Evolutionary conservation across 1,140 invertebrate species (phyloP).

Genomic region (Varroa destructor): DNA sequence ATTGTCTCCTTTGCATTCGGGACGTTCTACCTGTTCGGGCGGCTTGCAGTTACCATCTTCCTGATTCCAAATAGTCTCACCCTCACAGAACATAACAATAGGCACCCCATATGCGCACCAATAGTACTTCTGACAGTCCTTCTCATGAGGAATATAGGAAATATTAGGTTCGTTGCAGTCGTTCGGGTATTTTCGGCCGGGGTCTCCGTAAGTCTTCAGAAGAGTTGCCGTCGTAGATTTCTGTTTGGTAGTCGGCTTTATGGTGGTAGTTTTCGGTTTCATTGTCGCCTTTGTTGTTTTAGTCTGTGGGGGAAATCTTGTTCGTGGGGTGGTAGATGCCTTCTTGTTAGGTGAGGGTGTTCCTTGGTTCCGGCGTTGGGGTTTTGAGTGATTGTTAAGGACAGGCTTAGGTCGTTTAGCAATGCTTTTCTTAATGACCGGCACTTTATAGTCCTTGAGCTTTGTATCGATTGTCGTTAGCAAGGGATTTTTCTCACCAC

Average conservation of each 20-base stretch:
- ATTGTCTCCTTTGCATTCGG: slow-evolving; percentile 19
- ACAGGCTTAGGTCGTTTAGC: slow-evolving; percentile 17
- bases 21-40: slow-evolving; percentile 33
- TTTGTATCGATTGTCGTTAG: slow-evolving; percentile 54
- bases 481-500: slow-evolving; percentile 36
- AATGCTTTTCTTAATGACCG: slow-evolving; percentile 37
- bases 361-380: slow-evolving; percentile 40
- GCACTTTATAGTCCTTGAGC: slow-evolving; percentile 60
- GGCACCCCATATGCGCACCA: slow-evolving; percentile 38
- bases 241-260: slow-evolving; percentile 6
- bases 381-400: slow-evolving; percentile 25
- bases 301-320: neutral
- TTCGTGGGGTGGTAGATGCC: neutral
- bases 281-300: slow-evolving; percentile 18
- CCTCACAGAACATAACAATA: slow-evolving; percentile 35
- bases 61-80: slow-evolving; percentile 36
- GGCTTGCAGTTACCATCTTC: slow-evolving; percentile 33
- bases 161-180: slow-evolving; percentile 3
- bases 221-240: slow-evolving; percentile 13
- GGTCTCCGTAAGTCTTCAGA: slow-evolving; percentile 22
- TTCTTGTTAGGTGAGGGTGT: slow-evolving; percentile 12
- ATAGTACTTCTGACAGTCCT: slow-evolving; percentile 37
- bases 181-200: slow-evolving; percentile 31
- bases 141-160: slow-evolving; percentile 31
- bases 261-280: slow-evolving; percentile 30